These are phyloP conservation scores for Rhinoraja longicauda DNA, from an alignment of 2,797 vertebrate genomes.

Conservation along the genomic window DNA sequence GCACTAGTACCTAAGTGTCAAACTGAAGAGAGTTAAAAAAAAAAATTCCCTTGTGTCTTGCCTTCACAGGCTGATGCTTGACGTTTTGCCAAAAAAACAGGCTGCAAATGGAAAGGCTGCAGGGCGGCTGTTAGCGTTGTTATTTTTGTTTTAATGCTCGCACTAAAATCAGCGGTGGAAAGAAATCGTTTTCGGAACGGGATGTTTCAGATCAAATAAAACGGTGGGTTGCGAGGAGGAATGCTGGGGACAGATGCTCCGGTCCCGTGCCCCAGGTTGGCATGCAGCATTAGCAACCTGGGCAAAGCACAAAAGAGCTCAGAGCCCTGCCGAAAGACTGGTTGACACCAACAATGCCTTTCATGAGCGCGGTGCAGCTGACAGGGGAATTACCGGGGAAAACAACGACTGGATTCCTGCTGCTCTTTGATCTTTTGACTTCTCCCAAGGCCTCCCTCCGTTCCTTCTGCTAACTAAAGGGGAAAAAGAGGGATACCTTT, in stretches of 20 bases:
- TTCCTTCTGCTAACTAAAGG: conserved; percentile 27
- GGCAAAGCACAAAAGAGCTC: conserved; percentile 13
- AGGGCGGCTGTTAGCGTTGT: neutral
- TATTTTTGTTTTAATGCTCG: neutral
- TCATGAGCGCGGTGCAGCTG: conserved; percentile 25
- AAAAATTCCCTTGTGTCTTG: neutral
- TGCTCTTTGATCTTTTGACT: conserved; percentile 35
- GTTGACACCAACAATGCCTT: conserved; percentile 26
- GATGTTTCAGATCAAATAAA: conserved; percentile 1
- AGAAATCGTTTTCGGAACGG: neutral
- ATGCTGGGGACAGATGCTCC: neutral
- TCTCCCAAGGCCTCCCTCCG: neutral
- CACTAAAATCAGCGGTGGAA: neutral
- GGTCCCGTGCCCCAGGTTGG: neutral
- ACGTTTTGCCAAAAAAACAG: neutral
- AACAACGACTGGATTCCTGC: neutral
- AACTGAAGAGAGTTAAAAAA: neutral
- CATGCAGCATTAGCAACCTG: conserved; percentile 35
- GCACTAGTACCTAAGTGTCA: neutral
- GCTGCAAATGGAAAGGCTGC: neutral
- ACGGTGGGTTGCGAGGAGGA: neutral
- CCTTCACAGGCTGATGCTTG: neutral
- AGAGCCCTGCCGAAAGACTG: conserved; percentile 1
- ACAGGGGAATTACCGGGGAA: conserved; percentile 8
- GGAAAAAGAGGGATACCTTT: neutral